Evolutionary conservation across 2,888 invertebrate genomes (phyloP).

Genomic region (Caenorhabditis angaria): DNA sequence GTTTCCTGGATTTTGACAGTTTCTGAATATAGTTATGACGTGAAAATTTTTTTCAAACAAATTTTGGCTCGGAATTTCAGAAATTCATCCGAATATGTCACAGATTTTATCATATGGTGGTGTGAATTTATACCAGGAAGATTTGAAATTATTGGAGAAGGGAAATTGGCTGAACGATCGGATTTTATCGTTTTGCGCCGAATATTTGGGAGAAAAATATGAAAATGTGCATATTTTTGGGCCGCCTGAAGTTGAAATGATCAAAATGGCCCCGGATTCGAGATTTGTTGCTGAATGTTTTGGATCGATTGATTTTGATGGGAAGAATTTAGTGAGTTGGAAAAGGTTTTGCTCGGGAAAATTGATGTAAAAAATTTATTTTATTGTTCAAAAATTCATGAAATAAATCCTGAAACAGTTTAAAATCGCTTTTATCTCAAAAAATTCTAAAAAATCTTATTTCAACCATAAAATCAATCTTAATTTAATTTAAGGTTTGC

Average conservation of each 20-base stretch:
- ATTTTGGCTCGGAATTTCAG: too few relatives aligned
- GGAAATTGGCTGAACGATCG: constrained; percentile 57
- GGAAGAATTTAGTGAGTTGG: constrained; percentile 13
- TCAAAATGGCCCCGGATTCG: constrained; percentile 9
- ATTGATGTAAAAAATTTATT: background rate
- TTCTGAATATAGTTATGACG: background rate
- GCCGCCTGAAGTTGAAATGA: constrained; percentile 35
- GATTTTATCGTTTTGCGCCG: constrained; percentile 48
- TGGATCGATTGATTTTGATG: constrained; percentile 10
- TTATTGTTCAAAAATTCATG: background rate
- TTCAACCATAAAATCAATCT: too few relatives aligned
- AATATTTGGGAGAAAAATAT: constrained; percentile 34
- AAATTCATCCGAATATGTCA: constrained; percentile 12
- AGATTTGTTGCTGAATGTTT: constrained; percentile 12
- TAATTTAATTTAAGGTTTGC: constrained; percentile 32
- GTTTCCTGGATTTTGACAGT: background rate
- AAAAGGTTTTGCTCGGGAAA: background rate
- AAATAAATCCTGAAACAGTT: too few relatives aligned
- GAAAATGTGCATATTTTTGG: constrained; percentile 17
- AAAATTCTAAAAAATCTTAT: too few relatives aligned
- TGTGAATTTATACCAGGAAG: constrained; percentile 17
- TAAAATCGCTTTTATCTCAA: too few relatives aligned
- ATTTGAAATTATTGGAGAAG: constrained; percentile 25
- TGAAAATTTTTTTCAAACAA: background rate
- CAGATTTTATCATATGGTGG: constrained; percentile 7